phyloP scores from a whole-genome alignment of 2,888 invertebrate genomes.

The Drosophila helvetica region DNA sequence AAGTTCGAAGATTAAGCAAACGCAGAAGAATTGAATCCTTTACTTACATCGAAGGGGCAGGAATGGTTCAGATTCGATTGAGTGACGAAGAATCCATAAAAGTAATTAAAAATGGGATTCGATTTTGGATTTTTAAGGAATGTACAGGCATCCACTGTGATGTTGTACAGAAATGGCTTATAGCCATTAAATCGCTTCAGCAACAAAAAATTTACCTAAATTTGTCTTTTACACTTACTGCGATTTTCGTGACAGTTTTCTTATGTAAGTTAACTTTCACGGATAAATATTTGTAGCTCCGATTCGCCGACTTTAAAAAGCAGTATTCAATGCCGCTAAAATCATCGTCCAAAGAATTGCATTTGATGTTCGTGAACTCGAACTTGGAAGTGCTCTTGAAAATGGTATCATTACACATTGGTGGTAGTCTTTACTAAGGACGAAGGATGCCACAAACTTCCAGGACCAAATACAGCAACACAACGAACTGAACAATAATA shows the following conservation, averaged over 20 bases:
- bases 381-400: conserved; percentile 8
- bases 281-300: conserved; percentile 23
- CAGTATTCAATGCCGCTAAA: conserved; percentile 12
- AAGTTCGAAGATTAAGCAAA: not conserved
- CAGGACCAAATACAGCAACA: not conserved
- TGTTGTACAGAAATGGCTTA: conserved; percentile 24
- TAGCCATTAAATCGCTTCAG: conserved; percentile 21
- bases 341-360: not conserved
- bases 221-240: not conserved
- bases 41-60: conserved; percentile 18
- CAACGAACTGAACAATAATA: not conserved
- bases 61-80: conserved; percentile 20
- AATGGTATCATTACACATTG: too few relatives aligned
- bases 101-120: not conserved
- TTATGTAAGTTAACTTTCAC: not conserved
- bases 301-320: conserved; percentile 18
- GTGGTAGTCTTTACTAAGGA: too few relatives aligned
- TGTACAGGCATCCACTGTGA: conserved; percentile 10
- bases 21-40: not conserved
- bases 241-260: conserved; percentile 3
- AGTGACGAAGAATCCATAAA: not conserved
- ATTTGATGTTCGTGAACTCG: conserved; percentile 11
- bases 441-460: not conserved
- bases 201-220: not conserved
- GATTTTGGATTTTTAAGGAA: not conserved